Base-by-base conservation (phyloP, 2,113 vertebrate genomes). In the Circaetus gallicus region DNA sequence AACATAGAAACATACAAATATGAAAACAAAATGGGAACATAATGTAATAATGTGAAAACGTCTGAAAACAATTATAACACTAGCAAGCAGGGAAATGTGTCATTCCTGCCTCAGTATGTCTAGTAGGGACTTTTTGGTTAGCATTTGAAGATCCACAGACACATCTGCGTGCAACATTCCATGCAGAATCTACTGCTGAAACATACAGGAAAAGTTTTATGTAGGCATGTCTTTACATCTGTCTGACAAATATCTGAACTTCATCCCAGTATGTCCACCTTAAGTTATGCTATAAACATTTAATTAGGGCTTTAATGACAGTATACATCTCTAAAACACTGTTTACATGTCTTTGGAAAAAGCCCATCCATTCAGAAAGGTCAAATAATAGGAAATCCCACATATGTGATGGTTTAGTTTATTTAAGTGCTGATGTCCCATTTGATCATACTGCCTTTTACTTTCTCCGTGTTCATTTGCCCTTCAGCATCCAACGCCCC, bases 221-320 rank as follows among this genome's bases (percentile, higher is more conserved):
- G 0, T 12, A 19, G 4, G 12, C 9, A 3, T 1, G 0, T 38
- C 11, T 78, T 80, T 36, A 62, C 11, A 71, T 6, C 14, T 81
- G 13, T 25, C 38, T 84, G 76, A 81, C 11, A 86, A 81, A 78
- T 21, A 65, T 13, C 63, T 65, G 72, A 67, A 38, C 24, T 63
- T 83, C 22, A 40, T 55, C 11, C 26, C 26, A 65, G 14, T 47
- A 34, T 56, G 10, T 7, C 15, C 58, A 56, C 10, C 9, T 56
- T 42, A 40, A 59, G 29, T 81, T 43, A 47, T 20, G 5, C 31
- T 50, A 17, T 53, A 71, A 25, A 22, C 8, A 34, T 32, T 45
- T 80, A 36, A 45, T 63, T 81, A 58, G 5, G 7, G 34, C 92
- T 78, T 63, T 3, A 6, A 10, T 28, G 24, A 24, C 18, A 49